These are phyloP conservation scores for Takifugu flavidus DNA, from an alignment of 2,113 vertebrate genomes.

Conservation along the genomic window DNA sequence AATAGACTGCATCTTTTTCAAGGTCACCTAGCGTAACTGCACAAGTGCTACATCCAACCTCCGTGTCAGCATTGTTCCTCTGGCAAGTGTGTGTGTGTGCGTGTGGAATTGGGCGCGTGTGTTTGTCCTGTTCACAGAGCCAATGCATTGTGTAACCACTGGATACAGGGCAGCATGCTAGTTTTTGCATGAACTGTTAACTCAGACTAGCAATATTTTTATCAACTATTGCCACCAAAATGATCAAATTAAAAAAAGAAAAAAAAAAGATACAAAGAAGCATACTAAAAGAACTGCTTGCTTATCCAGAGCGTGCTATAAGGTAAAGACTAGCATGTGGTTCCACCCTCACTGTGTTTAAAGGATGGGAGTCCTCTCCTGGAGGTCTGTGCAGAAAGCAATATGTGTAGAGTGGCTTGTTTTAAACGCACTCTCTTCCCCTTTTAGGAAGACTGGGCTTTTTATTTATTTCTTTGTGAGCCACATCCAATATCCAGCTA, in stretches of 20 bases:
- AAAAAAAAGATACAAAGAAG: slow-evolving; percentile 58
- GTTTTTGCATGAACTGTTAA: slow-evolving; percentile 79
- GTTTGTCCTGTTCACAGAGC: slow-evolving; percentile 68
- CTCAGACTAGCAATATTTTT: slow-evolving; percentile 83
- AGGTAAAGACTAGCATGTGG: slow-evolving; percentile 60
- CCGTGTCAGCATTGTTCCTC: slow-evolving; percentile 57
- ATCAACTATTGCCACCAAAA: slow-evolving; percentile 76
- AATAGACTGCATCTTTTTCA: slow-evolving; percentile 57
- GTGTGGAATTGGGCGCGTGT: neutral
- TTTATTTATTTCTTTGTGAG: slow-evolving; percentile 77
- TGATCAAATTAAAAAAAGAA: slow-evolving; percentile 63
- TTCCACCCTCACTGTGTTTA: slow-evolving; percentile 49
- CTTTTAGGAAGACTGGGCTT: slow-evolving; percentile 71
- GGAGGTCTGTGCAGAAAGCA: slow-evolving; percentile 73
- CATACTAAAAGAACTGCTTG: slow-evolving; percentile 62
- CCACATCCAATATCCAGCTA: slow-evolving; percentile 77
- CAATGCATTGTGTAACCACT: slow-evolving; percentile 74
- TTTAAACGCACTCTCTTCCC: slow-evolving; percentile 68
- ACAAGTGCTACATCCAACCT: slow-evolving; percentile 67
- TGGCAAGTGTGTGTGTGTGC: slow-evolving; percentile 48
- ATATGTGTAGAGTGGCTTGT: slow-evolving; percentile 75
- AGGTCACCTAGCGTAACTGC: slow-evolving; percentile 66
- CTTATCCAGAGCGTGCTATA: slow-evolving; percentile 55
- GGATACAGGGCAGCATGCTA: slow-evolving; percentile 75
- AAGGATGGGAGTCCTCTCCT: slow-evolving; percentile 38